Evolutionary conservation across 2,888 invertebrate species (phyloP).

Genomic region (Hofmannophila pseudospretella): DNA sequence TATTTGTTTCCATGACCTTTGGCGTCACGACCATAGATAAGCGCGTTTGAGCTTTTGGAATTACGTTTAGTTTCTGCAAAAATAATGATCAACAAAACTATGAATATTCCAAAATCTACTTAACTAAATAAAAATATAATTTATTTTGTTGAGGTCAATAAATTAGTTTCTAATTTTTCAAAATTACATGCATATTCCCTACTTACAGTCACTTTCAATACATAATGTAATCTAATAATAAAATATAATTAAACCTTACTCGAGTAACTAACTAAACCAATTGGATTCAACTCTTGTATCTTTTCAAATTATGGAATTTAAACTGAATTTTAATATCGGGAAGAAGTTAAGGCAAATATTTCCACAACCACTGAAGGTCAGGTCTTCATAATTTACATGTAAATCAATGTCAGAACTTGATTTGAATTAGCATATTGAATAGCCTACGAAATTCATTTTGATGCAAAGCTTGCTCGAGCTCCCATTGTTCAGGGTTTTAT

Average conservation of each 20-base stretch:
- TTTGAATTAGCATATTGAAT: slow-evolving; percentile 8
- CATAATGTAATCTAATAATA: too few relatives aligned
- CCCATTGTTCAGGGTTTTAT: not conserved
- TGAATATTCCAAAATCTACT: too few relatives aligned
- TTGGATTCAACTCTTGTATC: not conserved
- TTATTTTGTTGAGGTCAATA: too few relatives aligned
- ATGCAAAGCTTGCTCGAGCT: not conserved
- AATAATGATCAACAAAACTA: too few relatives aligned
- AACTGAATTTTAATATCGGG: slow-evolving; percentile 4
- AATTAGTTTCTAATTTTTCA: too few relatives aligned
- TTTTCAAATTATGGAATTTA: slow-evolving; percentile 5
- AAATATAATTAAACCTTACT: not conserved
- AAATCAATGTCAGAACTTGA: slow-evolving; percentile 27
- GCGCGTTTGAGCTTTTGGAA: too few relatives aligned
- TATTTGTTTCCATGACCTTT: too few relatives aligned
- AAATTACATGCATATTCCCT: too few relatives aligned
- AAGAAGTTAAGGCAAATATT: slow-evolving; percentile 23
- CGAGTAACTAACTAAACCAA: not conserved
- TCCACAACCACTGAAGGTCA: slow-evolving; percentile 17
- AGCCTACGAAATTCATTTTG: slow-evolving; percentile 2
- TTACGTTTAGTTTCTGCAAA: too few relatives aligned
- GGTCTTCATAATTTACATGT: slow-evolving; percentile 27
- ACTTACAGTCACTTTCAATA: too few relatives aligned
- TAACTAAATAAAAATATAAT: too few relatives aligned
- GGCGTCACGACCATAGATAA: too few relatives aligned